These are phyloP conservation scores for Corythornis leucogaster DNA, from an alignment of 2,797 vertebrate species.

Conservation along the genomic window DNA sequence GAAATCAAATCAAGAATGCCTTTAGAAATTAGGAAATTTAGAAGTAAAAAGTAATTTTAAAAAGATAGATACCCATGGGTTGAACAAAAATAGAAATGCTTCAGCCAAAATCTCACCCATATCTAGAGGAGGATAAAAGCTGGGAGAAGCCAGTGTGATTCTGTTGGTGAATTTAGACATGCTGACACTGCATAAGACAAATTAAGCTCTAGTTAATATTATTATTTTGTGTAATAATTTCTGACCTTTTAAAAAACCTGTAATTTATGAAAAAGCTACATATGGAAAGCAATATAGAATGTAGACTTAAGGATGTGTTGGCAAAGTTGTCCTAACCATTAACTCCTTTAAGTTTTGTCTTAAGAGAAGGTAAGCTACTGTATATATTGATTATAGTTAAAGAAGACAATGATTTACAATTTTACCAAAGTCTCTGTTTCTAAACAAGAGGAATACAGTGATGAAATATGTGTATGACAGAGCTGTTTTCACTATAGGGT, in stretches of 20 bases:
- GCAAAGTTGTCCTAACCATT: neutral
- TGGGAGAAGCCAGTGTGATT: neutral
- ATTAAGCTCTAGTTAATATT: neutral
- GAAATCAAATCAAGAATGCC: neutral
- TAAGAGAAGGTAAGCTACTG: neutral
- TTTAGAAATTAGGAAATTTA: neutral
- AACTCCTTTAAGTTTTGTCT: neutral
- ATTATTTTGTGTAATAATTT: neutral
- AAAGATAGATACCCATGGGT: neutral
- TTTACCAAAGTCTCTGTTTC: neutral
- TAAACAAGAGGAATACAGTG: neutral
- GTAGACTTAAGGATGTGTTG: neutral
- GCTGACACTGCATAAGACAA: neutral
- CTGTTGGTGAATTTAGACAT: neutral
- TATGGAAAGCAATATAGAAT: neutral
- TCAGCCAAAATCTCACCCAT: neutral
- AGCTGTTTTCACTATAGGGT: neutral
- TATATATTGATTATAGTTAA: neutral
- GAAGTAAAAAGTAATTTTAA: neutral
- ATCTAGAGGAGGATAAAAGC: neutral
- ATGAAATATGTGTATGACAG: neutral
- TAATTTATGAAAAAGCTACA: neutral
- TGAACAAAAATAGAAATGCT: neutral
- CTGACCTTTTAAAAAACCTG: neutral
- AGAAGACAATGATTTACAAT: neutral